Evolutionary conservation across 2,888 invertebrate genomes (phyloP), one percentile per base, ranked within the genome.

Genomic region (Diarsia dahlii): DNA sequence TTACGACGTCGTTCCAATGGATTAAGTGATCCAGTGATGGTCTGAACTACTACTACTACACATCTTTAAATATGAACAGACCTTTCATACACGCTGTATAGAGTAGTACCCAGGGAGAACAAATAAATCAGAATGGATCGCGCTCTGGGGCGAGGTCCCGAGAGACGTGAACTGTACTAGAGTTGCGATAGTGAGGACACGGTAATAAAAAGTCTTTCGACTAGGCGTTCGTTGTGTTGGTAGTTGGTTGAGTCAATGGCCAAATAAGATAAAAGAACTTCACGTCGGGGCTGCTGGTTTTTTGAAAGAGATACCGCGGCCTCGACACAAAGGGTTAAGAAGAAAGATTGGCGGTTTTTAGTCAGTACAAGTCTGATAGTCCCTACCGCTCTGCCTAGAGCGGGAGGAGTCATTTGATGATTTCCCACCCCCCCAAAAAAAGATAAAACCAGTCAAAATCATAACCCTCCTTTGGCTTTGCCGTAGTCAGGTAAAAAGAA

Each of bases 51-150:
- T 39, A 10, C 46, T n/a, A n/a, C n/a, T n/a, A n/a, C 23, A 64
- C 15, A 65, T 6, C 10, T 3, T 23, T 65, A 65, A 65, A 23
- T 18, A 12, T 46, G 6, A 18, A 18, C 23, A 65, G 12, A 28
- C 2, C 12, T 48, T 48, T 48, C 48, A 6, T 20, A 65, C 48
- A 28, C 28, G 12, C 48, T 48, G 65, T 52, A 76, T 71, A 63
- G 74, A 70, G 54, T n/a, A 52, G 54, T 28, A 60, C 65, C 70
- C 68, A 76, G 84, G 87, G 85, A 76, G 90, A 88, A 84, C 91
- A 93, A 94, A 94, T 94, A 94, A 95, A 93, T 94, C 95, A 93
- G 90, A 89, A 91, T 90, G 88, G 91, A 91, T 91, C 92, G 91
- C 88, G 84, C 82, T 88, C 76, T 84, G 90, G 89, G 91, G 87